phyloP scores from a whole-genome alignment of 2,888 invertebrate genomes.

The Subacronicta megacephala region DNA sequence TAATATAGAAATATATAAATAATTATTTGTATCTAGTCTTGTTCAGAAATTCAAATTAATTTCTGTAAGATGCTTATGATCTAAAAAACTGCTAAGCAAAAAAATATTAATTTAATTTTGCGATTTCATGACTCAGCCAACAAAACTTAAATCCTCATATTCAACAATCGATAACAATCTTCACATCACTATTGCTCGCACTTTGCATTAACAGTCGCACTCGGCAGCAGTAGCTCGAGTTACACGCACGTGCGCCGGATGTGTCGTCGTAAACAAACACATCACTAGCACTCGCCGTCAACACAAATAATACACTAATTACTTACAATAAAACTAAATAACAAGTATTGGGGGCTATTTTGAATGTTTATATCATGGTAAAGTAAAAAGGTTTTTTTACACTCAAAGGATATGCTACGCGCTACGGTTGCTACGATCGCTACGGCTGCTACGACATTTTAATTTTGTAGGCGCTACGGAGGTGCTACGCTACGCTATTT shows the following conservation, averaged over 20 bases:
- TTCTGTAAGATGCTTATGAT: no score
- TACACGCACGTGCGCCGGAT: constrained; percentile 87
- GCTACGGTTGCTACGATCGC: constrained; percentile 34
- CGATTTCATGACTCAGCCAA: neutral
- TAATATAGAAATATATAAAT: no score
- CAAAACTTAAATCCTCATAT: neutral
- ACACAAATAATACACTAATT: constrained; percentile 59
- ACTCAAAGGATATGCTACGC: constrained; percentile 27
- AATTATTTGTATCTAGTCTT: no score
- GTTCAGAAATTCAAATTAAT: no score
- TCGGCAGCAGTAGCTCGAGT: constrained; percentile 71
- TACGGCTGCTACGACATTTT: neutral
- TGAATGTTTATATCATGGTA: constrained; percentile 16
- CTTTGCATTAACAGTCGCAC: constrained; percentile 73
- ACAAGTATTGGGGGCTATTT: constrained; percentile 22
- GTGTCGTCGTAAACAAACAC: constrained; percentile 88
- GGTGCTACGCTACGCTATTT: constrained; percentile 36
- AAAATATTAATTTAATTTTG: no score
- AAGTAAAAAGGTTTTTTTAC: no score
- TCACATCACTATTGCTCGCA: constrained; percentile 58
- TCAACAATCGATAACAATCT: constrained; percentile 44
- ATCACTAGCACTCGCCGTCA: constrained; percentile 59
- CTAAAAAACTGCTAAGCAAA: no score
- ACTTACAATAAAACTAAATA: constrained; percentile 53
- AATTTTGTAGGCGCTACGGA: constrained; percentile 17